Conservation (phyloP, 2,797 vertebrate species). For the Sebastiscus albofasciatus region DNA sequence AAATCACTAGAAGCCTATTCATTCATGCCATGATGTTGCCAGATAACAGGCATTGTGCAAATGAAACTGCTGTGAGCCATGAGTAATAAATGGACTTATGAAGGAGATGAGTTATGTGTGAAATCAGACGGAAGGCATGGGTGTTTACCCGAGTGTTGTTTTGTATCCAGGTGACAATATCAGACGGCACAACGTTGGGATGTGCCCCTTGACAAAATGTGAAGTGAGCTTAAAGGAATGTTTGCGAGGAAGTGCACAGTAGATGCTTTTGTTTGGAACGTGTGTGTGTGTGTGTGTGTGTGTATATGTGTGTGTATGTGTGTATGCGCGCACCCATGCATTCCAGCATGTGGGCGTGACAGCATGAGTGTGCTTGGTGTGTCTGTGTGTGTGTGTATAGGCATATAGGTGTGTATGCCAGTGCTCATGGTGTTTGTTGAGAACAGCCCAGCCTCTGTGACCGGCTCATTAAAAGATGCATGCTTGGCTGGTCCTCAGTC, state of each 20-base stretch:
- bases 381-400: conserved; percentile 2
- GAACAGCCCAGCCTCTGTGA: conserved; percentile 72
- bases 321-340: background rate
- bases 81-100: conserved; percentile 33
- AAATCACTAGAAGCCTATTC: conserved; percentile 56
- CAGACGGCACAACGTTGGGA: conserved; percentile 29
- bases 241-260: conserved; percentile 41
- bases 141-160: conserved; percentile 41
- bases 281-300: conserved; percentile 21
- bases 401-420: conserved; percentile 28
- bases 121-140: background rate
- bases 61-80: conserved; percentile 40
- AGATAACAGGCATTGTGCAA: conserved; percentile 63
- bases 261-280: conserved; percentile 30
- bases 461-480: conserved; percentile 80
- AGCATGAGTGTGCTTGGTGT: conserved; percentile 5
- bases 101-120: conserved; percentile 27
- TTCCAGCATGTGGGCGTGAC: background rate
- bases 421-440: conserved; percentile 56
- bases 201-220: conserved; percentile 32
- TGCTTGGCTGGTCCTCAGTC: conserved; percentile 68
- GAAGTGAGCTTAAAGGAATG: conserved; percentile 57
- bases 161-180: conserved; percentile 67
- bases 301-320: background rate
- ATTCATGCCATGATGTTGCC: conserved; percentile 40